Evolutionary conservation across 2,113 vertebrate species (phyloP).

Genomic region (Falco punctatus): DNA sequence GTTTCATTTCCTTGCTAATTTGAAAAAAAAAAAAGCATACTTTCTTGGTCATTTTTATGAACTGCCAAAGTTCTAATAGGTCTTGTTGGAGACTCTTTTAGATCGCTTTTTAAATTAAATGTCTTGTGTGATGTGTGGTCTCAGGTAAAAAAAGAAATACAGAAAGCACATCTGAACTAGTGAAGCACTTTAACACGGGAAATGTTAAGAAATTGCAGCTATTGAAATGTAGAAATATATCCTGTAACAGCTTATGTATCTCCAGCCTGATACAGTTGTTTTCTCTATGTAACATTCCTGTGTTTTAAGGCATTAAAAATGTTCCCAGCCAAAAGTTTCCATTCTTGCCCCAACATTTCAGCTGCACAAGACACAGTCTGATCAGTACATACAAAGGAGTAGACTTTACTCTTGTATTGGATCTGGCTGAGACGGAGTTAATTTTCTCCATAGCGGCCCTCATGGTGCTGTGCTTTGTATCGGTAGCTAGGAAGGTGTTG

Average conservation of each 20-base stretch:
- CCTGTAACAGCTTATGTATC: background rate
- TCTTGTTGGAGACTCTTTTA: background rate
- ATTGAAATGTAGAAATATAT: background rate
- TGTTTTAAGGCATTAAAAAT: background rate
- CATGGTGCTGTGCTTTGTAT: fast-evolving
- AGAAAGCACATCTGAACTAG: background rate
- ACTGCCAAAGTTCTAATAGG: background rate
- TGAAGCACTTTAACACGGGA: background rate
- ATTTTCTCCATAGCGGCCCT: background rate
- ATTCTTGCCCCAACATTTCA: background rate
- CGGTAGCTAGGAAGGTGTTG: background rate
- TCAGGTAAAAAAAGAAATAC: background rate
- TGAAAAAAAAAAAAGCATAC: background rate
- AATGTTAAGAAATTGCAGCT: background rate
- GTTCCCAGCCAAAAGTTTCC: background rate
- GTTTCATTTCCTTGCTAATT: background rate
- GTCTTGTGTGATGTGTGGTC: background rate
- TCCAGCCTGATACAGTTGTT: background rate
- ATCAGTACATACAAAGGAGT: fast-evolving
- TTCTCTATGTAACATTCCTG: background rate
- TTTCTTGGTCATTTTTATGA: background rate
- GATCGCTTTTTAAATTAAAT: background rate
- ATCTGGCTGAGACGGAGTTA: background rate
- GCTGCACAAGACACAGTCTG: background rate
- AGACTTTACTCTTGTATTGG: fast-evolving